Evolutionary conservation across 2,113 vertebrate genomes (phyloP).

Genomic region (Riparia riparia): DNA sequence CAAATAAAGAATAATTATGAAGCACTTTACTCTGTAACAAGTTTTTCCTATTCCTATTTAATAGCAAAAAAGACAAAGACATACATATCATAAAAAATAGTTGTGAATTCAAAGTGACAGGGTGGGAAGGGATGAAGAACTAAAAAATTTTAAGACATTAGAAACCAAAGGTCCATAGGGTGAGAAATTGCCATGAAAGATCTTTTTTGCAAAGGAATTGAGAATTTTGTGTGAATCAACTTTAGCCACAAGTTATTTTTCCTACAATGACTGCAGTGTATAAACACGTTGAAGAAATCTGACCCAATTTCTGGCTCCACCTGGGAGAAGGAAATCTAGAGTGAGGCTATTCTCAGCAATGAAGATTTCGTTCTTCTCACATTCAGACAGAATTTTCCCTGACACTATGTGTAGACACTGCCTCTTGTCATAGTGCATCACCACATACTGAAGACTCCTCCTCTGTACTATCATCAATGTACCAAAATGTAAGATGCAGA

Average conservation of each 20-base stretch:
- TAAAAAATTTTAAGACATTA: not conserved
- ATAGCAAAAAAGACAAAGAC: not conserved
- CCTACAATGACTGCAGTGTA: not conserved
- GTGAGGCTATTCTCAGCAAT: not conserved
- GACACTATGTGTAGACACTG: not conserved
- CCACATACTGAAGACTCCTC: not conserved
- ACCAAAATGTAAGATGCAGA: not conserved
- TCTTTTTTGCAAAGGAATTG: not conserved
- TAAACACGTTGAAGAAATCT: not conserved
- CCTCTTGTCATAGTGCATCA: not conserved
- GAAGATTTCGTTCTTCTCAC: not conserved
- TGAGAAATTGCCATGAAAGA: not conserved
- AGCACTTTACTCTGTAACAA: not conserved
- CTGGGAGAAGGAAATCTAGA: not conserved
- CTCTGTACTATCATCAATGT: not conserved
- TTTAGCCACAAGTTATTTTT: not conserved
- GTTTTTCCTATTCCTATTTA: not conserved
- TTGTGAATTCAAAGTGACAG: not conserved
- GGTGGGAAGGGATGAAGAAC: not conserved
- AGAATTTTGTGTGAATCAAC: not conserved
- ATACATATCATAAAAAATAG: not conserved
- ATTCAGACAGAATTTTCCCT: not conserved
- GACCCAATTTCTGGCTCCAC: not conserved
- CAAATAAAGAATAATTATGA: not conserved
- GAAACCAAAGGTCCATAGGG: not conserved